phyloP scores from a whole-genome alignment of 2,113 vertebrate species.

The Trinectes maculatus region DNA sequence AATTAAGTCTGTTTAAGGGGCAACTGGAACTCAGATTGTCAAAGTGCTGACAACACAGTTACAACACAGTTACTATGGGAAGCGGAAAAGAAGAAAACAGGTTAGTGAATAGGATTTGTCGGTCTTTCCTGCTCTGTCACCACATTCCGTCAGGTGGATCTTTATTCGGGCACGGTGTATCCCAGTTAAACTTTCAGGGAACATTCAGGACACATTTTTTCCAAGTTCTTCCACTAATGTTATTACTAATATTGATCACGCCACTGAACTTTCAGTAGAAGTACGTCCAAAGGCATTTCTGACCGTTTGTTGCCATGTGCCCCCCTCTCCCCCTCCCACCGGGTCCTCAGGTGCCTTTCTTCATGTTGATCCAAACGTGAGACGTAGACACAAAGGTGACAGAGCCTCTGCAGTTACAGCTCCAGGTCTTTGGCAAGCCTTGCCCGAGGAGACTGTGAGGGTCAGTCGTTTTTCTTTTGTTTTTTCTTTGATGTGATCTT shows the following conservation, averaged over 20 bases:
- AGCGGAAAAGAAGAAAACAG: slow-evolving; percentile 7
- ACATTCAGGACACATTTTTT: too few species aligned
- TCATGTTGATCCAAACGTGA: slow-evolving; percentile 1
- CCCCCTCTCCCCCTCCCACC: background rate
- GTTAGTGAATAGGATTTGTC: background rate
- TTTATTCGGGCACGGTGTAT: background rate
- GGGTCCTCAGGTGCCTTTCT: background rate
- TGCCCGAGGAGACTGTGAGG: background rate
- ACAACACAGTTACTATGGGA: background rate
- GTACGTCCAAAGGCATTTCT: too few species aligned
- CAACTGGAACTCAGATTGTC: background rate
- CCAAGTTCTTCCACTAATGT: too few species aligned
- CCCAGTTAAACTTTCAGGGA: background rate
- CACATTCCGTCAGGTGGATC: background rate
- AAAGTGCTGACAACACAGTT: background rate
- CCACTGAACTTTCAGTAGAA: too few species aligned
- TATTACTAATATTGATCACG: too few species aligned
- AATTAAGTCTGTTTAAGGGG: background rate
- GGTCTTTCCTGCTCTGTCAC: background rate
- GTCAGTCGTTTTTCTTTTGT: background rate
- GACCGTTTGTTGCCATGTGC: slow-evolving; percentile 3
- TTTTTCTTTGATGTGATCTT: background rate
- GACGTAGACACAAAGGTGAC: slow-evolving; percentile 11
- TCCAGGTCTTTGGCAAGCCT: background rate
- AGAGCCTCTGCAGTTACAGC: background rate